A percentile compares a stretch with the other conserved stretches of the same genome.
These are phyloP conservation scores for Drosophila meridionalis DNA, from an alignment of 2,888 invertebrate species.

Conservation along the genomic window DNA sequence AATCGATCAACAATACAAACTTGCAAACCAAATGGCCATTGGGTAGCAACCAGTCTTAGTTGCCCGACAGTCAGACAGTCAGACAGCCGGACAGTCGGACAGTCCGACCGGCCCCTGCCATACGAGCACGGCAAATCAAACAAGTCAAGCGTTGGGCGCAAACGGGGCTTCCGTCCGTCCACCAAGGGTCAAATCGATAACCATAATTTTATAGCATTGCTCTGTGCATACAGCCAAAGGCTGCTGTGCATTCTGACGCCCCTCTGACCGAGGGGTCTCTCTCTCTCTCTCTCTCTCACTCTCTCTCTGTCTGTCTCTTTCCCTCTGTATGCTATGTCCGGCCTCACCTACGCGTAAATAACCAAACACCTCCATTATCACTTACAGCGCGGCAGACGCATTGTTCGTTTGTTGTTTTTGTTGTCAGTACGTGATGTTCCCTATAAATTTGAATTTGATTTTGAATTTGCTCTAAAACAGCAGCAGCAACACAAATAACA, in stretches of 20 bases:
- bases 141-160: slow-evolving; percentile 53
- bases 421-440: slow-evolving; percentile 82
- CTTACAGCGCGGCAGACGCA: slow-evolving; percentile 55
- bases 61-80: slow-evolving; percentile 11
- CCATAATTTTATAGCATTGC: slow-evolving; percentile 67
- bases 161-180: slow-evolving; percentile 29
- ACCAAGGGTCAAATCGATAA: slow-evolving; percentile 81
- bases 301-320: not conserved
- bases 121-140: slow-evolving; percentile 57
- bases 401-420: slow-evolving; percentile 47
- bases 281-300: not conserved
- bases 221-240: slow-evolving; percentile 17
- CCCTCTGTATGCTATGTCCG: slow-evolving; percentile 11
- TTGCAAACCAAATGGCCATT: slow-evolving; percentile 80
- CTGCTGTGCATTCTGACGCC: slow-evolving; percentile 1
- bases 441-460: slow-evolving; percentile 79
- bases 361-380: slow-evolving; percentile 76
- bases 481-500: slow-evolving; percentile 48
- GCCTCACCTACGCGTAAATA: slow-evolving; percentile 69
- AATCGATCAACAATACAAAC: slow-evolving; percentile 85
- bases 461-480: slow-evolving; percentile 75
- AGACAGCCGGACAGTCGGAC: slow-evolving; percentile 18
- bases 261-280: not conserved
- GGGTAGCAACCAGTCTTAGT: slow-evolving; percentile 29
- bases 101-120: slow-evolving; percentile 12